Percentiles rank a stretch among this genome's conserved stretches.
phyloP scores from a whole-genome alignment of 2,113 vertebrate species.

The Eonycteris spelaea region DNA sequence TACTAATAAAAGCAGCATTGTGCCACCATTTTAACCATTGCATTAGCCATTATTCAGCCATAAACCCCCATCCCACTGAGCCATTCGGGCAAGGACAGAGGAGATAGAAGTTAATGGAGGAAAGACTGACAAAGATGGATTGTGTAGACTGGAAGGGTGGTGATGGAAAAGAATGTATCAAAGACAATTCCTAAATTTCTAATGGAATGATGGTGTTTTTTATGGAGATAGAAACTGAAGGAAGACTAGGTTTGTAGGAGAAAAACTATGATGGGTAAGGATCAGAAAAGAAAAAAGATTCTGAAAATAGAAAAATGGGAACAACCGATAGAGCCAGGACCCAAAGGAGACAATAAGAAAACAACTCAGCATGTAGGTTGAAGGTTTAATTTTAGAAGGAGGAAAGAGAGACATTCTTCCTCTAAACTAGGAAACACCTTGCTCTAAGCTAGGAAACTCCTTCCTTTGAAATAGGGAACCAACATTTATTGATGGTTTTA shows the following conservation, averaged over 20 bases:
- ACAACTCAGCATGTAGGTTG: rapidly evolving
- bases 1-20: background rate
- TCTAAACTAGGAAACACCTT: background rate
- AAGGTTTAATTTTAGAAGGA: background rate
- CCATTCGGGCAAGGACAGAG: background rate
- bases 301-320: background rate
- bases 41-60: background rate
- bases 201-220: background rate
- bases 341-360: background rate
- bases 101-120: background rate
- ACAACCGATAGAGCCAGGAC: background rate
- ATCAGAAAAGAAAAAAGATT: background rate
- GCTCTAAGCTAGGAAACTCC: background rate
- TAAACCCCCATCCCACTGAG: background rate
- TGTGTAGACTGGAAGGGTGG: rapidly evolving
- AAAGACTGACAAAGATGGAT: background rate
- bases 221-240: background rate
- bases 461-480: background rate
- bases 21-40: background rate
- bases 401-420: background rate
- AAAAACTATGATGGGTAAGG: background rate
- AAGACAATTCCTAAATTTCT: background rate
- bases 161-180: background rate
- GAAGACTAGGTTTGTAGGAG: background rate
- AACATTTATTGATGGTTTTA: background rate